A percentile compares a stretch with the other conserved stretches of the same genome.
Evolutionary conservation across 2,888 invertebrate species (phyloP).

Genomic region (Andrena praecox): DNA sequence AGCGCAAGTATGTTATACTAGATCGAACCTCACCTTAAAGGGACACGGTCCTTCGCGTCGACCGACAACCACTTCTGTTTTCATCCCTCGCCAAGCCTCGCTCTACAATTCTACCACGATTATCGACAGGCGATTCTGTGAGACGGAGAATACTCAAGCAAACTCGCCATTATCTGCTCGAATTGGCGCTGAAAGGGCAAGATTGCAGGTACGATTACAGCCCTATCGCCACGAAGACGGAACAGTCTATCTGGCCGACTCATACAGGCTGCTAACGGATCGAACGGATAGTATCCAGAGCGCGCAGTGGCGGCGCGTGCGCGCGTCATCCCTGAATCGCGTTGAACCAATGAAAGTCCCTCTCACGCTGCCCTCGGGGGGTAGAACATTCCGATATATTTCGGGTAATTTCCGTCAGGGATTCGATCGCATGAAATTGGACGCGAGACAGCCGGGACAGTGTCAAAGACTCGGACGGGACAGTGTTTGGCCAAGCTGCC

Average conservation of each 20-base stretch:
- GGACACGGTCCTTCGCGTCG: slow-evolving; percentile 32
- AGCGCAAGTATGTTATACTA: slow-evolving; percentile 29
- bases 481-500: background rate
- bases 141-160: background rate
- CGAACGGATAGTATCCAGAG: slow-evolving; percentile 64
- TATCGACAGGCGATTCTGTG: background rate
- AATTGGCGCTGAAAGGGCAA: background rate
- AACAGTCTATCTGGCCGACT: slow-evolving; percentile 57
- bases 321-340: slow-evolving; percentile 60
- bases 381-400: slow-evolving; percentile 49
- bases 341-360: slow-evolving; percentile 59
- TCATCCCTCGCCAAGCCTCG: background rate
- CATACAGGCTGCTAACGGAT: slow-evolving; percentile 63
- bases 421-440: slow-evolving; percentile 15
- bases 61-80: slow-evolving; percentile 1
- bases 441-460: slow-evolving; percentile 1
- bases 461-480: background rate
- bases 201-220: slow-evolving; percentile 14
- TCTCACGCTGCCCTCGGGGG: slow-evolving; percentile 48
- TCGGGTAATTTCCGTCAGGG: slow-evolving; percentile 45
- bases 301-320: slow-evolving; percentile 63
- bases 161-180: background rate
- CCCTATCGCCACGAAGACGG: slow-evolving; percentile 50
- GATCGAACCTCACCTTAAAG: slow-evolving; percentile 53
- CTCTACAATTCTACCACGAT: too few relatives aligned